phyloP scores from a whole-genome alignment of 2,888 invertebrate species.

The Lacanobia wlatinum region DNA sequence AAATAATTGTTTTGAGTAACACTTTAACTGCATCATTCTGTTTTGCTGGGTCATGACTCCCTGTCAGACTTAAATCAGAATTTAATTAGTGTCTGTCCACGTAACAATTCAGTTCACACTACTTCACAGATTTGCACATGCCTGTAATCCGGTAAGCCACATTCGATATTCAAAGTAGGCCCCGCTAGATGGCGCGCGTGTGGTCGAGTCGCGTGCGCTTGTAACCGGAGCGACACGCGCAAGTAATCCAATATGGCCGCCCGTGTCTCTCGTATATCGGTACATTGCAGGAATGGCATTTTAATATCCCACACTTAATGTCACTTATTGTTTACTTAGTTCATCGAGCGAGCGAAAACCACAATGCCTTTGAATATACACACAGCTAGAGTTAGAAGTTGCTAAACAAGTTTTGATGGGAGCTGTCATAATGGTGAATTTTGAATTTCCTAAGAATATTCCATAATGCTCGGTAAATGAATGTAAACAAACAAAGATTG shows the following conservation, averaged over 20 bases:
- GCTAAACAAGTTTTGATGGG: slow-evolving; percentile 33
- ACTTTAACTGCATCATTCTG: too few relatives aligned
- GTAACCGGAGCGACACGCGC: slow-evolving; percentile 90
- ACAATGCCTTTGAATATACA: slow-evolving; percentile 65
- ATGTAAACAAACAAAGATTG: slow-evolving; percentile 89
- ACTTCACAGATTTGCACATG: slow-evolving; percentile 66
- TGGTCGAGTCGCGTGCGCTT: slow-evolving; percentile 90
- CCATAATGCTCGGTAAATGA: slow-evolving; percentile 77
- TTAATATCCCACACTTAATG: slow-evolving; percentile 87
- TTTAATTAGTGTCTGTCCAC: slow-evolving; percentile 46
- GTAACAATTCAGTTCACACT: slow-evolving; percentile 68
- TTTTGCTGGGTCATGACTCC: neutral
- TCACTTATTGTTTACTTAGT: slow-evolving; percentile 89
- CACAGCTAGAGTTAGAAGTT: slow-evolving; percentile 42
- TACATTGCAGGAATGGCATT: slow-evolving; percentile 89
- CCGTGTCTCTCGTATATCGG: slow-evolving; percentile 85
- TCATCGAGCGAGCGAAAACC: slow-evolving; percentile 81
- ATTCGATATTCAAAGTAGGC: slow-evolving; percentile 76
- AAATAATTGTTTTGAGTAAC: too few relatives aligned
- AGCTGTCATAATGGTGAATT: slow-evolving; percentile 49
- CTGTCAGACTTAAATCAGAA: slow-evolving; percentile 19
- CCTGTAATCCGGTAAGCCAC: slow-evolving; percentile 74
- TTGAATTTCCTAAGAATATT: slow-evolving; percentile 60
- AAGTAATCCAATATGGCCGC: slow-evolving; percentile 89
- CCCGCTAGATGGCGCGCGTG: slow-evolving; percentile 88